These are phyloP conservation scores for Psilopsiagon aurifrons DNA, from an alignment of 2,113 vertebrate genomes.

Conservation along the genomic window DNA sequence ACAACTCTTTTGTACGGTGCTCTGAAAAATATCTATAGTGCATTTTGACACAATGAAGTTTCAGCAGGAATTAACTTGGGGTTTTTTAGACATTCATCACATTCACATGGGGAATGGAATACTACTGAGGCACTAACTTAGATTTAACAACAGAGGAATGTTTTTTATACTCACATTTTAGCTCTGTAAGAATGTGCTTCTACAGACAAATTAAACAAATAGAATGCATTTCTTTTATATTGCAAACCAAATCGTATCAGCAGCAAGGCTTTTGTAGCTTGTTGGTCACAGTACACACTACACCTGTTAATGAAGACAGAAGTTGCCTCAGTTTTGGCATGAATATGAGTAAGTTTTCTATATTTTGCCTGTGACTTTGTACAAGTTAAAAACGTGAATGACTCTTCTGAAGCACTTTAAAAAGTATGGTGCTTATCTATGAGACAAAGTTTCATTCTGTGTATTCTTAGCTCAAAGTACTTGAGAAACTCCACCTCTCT, in stretches of 20 bases:
- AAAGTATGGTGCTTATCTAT: not conserved
- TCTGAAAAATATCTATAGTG: not conserved
- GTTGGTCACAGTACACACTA: not conserved
- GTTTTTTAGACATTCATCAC: not conserved
- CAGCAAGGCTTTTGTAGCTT: not conserved
- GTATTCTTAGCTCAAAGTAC: not conserved
- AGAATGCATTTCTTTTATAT: not conserved
- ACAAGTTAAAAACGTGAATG: not conserved
- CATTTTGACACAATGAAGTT: not conserved
- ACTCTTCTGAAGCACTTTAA: not conserved
- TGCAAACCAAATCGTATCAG: not conserved
- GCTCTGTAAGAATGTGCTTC: not conserved
- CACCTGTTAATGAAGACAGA: not conserved
- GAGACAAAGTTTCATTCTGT: not conserved
- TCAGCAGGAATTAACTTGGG: not conserved
- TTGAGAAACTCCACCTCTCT: not conserved
- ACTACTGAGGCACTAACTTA: not conserved
- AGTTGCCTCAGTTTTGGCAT: not conserved
- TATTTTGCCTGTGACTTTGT: not conserved
- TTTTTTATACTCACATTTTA: not conserved
- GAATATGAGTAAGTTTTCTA: not conserved
- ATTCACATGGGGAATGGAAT: not conserved
- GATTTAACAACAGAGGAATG: not conserved
- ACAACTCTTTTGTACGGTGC: not conserved
- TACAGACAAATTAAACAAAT: not conserved